Evolutionary conservation across 2,888 invertebrate species (phyloP).

Genomic region (Mellilla xanthometata): DNA sequence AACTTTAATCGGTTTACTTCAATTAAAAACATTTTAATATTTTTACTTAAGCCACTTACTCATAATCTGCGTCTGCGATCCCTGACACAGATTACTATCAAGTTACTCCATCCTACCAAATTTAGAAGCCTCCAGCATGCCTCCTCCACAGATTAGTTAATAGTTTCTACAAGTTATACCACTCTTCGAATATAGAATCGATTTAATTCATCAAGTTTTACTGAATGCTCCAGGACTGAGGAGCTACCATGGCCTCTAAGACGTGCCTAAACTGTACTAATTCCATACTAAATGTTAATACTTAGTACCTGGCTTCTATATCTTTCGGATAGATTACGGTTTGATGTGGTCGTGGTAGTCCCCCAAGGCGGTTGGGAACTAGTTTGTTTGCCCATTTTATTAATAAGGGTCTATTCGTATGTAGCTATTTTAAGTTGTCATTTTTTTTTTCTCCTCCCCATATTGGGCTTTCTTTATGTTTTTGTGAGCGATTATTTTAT

Average conservation of each 20-base stretch:
- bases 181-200: conserved; percentile 9
- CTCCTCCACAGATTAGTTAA: conserved; percentile 2
- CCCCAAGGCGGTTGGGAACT: conserved; percentile 5
- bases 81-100: conserved; percentile 27
- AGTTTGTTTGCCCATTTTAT: conserved; percentile 4
- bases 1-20: too few species aligned
- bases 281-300: too few species aligned
- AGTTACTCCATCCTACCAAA: conserved; percentile 27
- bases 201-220: conserved; percentile 42
- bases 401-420: conserved; percentile 16
- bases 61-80: conserved; percentile 2
- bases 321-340: too few species aligned
- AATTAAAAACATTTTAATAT: too few species aligned
- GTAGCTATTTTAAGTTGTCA: too few species aligned
- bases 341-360: too few species aligned
- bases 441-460: too few species aligned
- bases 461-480: too few species aligned
- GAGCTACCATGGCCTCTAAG: too few species aligned
- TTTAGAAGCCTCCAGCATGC: conserved; percentile 9
- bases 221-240: conserved; percentile 10
- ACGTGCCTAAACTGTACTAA: too few species aligned
- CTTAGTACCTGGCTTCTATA: too few species aligned
- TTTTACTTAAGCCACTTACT: conserved; percentile 20
- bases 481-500: too few species aligned
- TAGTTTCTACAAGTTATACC: conserved; percentile 5